Evolutionary conservation across 2,888 invertebrate genomes (phyloP).

Genomic region (Cancer borealis): DNA sequence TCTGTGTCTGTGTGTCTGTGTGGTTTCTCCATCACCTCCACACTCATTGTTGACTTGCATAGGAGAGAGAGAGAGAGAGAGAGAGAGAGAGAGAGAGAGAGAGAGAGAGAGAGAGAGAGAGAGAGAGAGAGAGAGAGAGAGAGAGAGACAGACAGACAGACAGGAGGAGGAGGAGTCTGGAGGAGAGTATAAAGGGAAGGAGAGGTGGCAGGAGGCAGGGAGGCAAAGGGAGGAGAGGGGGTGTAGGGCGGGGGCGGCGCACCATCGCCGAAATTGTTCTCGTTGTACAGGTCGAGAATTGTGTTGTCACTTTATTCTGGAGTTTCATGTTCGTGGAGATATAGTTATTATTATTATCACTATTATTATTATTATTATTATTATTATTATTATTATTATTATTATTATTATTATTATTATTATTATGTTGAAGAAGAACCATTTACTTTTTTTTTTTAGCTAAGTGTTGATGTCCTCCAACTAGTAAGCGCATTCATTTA

Average conservation of each 20-base stretch:
- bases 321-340: neutral
- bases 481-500: neutral
- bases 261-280: neutral
- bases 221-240: neutral
- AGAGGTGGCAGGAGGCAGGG: neutral
- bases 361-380: slow-evolving; percentile 32
- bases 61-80: neutral
- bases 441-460: neutral
- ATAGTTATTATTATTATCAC: neutral
- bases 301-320: neutral
- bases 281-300: neutral
- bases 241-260: neutral
- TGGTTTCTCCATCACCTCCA: neutral
- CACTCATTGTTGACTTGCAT: neutral
- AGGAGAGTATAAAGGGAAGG: neutral
- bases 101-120: neutral
- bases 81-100: neutral
- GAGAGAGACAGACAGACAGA: neutral
- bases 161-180: neutral
- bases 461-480: neutral
- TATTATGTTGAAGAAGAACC: neutral
- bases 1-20: no score
- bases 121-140: neutral
- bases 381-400: slow-evolving; percentile 17
- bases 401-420: neutral